phyloP scores from a whole-genome alignment of 2,888 invertebrate genomes.

The Dinocampus coccinellae region DNA sequence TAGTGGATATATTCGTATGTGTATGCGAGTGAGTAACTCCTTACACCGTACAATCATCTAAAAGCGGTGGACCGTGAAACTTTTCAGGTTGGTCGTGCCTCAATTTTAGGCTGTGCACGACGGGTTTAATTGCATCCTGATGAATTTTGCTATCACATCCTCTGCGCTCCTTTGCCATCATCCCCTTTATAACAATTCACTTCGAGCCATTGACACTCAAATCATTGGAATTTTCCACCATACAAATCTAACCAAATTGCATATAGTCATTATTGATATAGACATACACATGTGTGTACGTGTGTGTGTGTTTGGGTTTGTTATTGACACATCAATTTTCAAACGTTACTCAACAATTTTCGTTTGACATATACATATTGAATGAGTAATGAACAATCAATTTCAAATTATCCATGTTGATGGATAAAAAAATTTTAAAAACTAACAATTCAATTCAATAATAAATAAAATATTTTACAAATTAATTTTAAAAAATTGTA shows the following conservation, averaged over 20 bases:
- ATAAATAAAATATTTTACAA: too few species aligned
- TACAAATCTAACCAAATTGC: neutral
- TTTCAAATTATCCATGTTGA: too few species aligned
- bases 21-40: constrained; percentile 14
- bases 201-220: neutral
- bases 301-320: too few species aligned
- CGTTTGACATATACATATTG: neutral
- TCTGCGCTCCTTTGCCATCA: too few species aligned
- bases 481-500: too few species aligned
- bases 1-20: neutral
- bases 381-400: too few species aligned
- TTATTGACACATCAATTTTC: neutral
- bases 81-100: too few species aligned
- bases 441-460: too few species aligned
- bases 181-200: neutral
- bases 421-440: too few species aligned
- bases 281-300: neutral
- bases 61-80: constrained; percentile 20
- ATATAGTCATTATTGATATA: neutral
- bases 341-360: neutral
- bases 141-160: too few species aligned
- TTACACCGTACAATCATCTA: constrained; percentile 27
- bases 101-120: constrained; percentile 12
- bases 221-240: neutral
- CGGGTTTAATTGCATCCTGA: constrained; percentile 40